These are phyloP conservation scores for Seira musarum DNA, from an alignment of 2,888 invertebrate genomes.

Conservation along the genomic window DNA sequence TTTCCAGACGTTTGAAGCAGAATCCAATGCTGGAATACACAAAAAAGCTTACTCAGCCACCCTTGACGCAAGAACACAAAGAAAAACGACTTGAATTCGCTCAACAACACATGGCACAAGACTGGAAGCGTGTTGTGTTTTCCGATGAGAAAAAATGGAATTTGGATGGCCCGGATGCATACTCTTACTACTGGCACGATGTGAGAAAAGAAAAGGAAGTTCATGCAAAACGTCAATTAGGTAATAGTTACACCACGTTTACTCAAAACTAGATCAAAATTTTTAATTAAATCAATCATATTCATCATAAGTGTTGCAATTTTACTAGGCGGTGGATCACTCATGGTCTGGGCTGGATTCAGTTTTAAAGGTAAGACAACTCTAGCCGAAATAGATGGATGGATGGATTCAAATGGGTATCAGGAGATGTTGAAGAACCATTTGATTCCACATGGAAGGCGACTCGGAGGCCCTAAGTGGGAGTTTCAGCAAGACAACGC, in stretches of 20 bases:
- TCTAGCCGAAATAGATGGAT: background rate
- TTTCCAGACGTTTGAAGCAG: background rate
- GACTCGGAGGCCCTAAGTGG: constrained; percentile 26
- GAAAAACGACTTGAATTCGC: too few relatives aligned
- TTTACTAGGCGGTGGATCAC: constrained; percentile 26
- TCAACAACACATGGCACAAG: too few relatives aligned
- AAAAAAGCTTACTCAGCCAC: background rate
- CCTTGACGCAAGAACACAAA: constrained; percentile 15
- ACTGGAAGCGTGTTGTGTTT: constrained; percentile 35
- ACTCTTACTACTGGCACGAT: constrained; percentile 33
- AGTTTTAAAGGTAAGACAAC: constrained; percentile 28
- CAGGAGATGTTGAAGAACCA: constrained; percentile 20
- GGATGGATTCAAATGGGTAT: constrained; percentile 19
- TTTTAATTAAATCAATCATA: too few relatives aligned
- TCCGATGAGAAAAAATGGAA: constrained; percentile 45
- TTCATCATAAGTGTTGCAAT: background rate
- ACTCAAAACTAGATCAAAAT: constrained; percentile 33
- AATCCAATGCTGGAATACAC: constrained; percentile 21
- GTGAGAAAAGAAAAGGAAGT: constrained; percentile 28
- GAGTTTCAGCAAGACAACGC: constrained; percentile 50
- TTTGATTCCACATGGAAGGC: background rate
- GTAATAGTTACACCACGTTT: too few relatives aligned
- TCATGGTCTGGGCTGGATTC: too few relatives aligned
- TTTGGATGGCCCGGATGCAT: constrained; percentile 40
- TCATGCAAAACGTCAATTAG: too few relatives aligned